Evolutionary conservation across 2,113 vertebrate genomes (phyloP).

Genomic region (Clinocottus analis): DNA sequence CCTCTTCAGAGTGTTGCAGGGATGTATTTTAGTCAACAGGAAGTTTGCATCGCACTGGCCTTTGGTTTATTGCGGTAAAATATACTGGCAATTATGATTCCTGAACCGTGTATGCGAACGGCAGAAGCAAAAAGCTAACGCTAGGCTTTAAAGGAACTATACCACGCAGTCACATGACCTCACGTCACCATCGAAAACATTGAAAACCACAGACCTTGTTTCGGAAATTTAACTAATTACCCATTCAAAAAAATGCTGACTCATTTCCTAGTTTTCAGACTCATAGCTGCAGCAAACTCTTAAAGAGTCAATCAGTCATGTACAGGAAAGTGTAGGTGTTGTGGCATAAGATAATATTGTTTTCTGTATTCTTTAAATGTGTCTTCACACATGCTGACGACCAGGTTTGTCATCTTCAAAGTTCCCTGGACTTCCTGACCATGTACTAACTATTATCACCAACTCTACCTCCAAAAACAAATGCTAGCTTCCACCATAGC

Average conservation of each 20-base stretch:
- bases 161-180: background rate
- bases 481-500: background rate
- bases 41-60: too few relatives aligned
- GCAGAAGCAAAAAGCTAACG: background rate
- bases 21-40: too few relatives aligned
- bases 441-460: background rate
- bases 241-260: background rate
- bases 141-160: background rate
- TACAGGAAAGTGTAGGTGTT: background rate
- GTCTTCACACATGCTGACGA: background rate
- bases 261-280: background rate
- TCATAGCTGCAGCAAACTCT: background rate
- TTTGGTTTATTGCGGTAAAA: too few relatives aligned
- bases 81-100: background rate
- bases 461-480: background rate
- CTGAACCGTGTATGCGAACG: background rate
- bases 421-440: background rate
- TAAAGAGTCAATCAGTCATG: background rate
- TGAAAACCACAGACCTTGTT: background rate
- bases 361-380: background rate
- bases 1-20: too few relatives aligned
- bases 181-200: background rate
- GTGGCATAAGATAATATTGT: background rate
- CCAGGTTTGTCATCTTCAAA: background rate
- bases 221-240: background rate